Base-by-base conservation (phyloP, 2,797 vertebrate genomes). In the Anabas testudineus region DNA sequence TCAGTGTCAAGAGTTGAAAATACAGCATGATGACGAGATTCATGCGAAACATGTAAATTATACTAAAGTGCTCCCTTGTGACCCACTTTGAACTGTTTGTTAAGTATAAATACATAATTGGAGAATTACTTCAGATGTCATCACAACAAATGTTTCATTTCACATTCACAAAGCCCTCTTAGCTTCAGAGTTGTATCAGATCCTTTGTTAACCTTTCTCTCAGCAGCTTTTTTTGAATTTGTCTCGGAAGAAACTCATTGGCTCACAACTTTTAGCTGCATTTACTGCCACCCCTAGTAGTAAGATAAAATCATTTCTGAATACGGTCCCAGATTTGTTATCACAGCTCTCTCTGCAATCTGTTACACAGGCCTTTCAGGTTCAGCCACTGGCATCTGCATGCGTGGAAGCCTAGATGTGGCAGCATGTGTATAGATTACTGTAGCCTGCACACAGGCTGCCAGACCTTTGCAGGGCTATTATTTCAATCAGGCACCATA, bases 401-500 rank as follows among this genome's bases (percentile, higher is more conserved):
- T 46, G 34, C 28, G 45, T 67, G 42, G 28, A 48, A 12, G 24
- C 36, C 13, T 21, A 24, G 41, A 57, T 74, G 45, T 66, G 52
- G n/a, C 49, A 48, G 39, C 37, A 69, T 28, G 46, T 67, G 53
- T 81, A 82, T 43, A 48, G 59, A 60, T 76, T 22, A 77, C 57
- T 37, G 61, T 36, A 48, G 42, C 69, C 53, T 54, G 30, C 49
- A 57, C 70, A 72, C 76, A 47, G n/a, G 5, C 30, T 10, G 65
- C 78, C 82, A 66, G 67, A 78, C 69, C 73, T 78, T 63, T 70
- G 74, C 69, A 67, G 71, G 54, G 78, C 78, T 53, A 87, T 88
- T 87, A 87, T 76, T 85, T 59, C 80, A 81, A 87, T 90, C 85
- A 86, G 69, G 83, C 84, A 84, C 66, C 36, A 45, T 74, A 77